Percentiles rank a stretch among this genome's conserved stretches.
These are phyloP conservation scores for Myiopsitta monachus DNA, from an alignment of 2,113 vertebrate species.

Conservation along the genomic window DNA sequence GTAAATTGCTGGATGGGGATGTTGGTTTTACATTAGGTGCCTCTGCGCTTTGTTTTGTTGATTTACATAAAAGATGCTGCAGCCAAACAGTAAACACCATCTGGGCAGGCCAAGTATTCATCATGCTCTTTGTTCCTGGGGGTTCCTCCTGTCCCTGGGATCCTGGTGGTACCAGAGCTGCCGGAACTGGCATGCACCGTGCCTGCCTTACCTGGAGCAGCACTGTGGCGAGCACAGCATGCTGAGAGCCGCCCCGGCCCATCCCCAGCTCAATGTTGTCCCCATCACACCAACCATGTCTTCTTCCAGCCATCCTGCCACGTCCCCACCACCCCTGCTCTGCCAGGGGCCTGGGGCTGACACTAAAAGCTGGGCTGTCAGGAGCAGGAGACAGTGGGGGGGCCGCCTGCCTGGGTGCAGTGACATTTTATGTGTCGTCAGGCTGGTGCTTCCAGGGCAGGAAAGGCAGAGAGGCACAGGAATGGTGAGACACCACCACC, in stretches of 20 bases:
- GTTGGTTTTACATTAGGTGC: neutral
- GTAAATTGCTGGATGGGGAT: neutral
- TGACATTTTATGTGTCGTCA: conserved; percentile 55
- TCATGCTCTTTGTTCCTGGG: neutral
- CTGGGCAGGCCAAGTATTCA: neutral
- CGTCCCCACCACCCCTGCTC: neutral
- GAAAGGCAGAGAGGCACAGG: neutral
- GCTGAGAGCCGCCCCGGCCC: neutral
- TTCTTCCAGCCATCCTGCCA: neutral
- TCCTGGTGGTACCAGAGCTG: neutral
- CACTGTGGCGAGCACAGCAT: neutral
- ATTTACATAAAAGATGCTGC: conserved; percentile 9
- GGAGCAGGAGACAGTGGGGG: neutral
- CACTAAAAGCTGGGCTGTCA: neutral
- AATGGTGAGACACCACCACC: rapidly evolving
- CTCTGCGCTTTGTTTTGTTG: neutral
- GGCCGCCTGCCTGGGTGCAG: conserved; percentile 70
- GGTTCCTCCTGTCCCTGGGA: neutral
- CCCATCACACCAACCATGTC: rapidly evolving
- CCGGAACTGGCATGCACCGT: rapidly evolving
- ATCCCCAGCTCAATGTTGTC: neutral
- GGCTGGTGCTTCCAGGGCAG: neutral
- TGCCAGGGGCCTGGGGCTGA: rapidly evolving
- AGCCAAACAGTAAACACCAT: conserved; percentile 19
- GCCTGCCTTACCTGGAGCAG: neutral